phyloP scores from a whole-genome alignment of 2,797 vertebrate species.

The Pachyuromys duprasi region DNA sequence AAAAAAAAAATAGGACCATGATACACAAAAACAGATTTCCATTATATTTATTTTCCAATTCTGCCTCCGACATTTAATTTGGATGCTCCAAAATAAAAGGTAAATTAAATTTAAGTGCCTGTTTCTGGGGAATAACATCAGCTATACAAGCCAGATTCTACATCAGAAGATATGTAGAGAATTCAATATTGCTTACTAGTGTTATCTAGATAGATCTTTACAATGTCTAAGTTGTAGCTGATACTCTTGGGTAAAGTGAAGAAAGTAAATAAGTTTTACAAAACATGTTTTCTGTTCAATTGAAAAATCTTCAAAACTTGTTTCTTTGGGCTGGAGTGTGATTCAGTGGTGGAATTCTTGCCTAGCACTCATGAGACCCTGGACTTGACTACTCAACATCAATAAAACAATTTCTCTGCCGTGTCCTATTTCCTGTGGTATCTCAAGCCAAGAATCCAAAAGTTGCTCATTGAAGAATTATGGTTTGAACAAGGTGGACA shows the following conservation, averaged over 20 bases:
- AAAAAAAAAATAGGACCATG: background rate
- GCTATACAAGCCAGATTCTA: slow-evolving; percentile 19
- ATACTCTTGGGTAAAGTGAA: background rate
- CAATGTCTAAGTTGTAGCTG: slow-evolving; percentile 17
- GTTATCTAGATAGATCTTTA: background rate
- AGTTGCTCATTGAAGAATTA: background rate
- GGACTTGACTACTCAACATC: background rate
- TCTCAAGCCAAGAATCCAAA: background rate
- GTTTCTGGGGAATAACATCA: slow-evolving; percentile 27
- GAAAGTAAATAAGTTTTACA: background rate
- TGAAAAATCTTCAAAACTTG: background rate
- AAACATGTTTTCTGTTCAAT: background rate
- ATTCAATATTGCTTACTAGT: background rate
- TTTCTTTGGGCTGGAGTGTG: background rate
- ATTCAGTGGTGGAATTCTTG: background rate
- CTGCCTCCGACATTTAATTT: slow-evolving; percentile 15
- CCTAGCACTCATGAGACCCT: background rate
- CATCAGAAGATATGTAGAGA: slow-evolving; percentile 4
- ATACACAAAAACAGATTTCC: background rate
- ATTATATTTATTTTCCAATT: slow-evolving; percentile 32
- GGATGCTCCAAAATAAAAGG: background rate
- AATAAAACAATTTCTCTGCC: background rate
- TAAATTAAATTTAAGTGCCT: slow-evolving; percentile 37
- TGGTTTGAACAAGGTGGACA: background rate
- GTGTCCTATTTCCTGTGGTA: background rate